These are phyloP conservation scores for Takifugu flavidus DNA, from an alignment of 2,113 vertebrate species.

Conservation along the genomic window DNA sequence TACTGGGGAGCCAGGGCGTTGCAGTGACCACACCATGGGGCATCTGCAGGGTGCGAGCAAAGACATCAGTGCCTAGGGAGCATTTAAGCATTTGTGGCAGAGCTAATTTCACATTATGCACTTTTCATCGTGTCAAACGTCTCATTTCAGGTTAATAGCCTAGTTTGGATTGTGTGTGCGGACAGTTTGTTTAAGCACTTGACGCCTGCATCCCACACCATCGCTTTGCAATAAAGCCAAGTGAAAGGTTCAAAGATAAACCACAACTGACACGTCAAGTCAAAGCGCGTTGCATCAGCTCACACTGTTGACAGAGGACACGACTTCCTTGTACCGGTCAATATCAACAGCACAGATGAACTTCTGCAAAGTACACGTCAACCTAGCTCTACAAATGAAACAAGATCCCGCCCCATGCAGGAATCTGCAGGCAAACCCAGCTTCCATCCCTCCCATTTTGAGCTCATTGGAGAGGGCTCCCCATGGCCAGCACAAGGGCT, in stretches of 20 bases:
- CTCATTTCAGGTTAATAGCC: no score
- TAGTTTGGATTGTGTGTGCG: no score
- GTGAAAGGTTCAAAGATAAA: background rate
- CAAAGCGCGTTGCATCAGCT: slow-evolving; percentile 17
- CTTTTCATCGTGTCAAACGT: no score
- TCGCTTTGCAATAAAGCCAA: no score
- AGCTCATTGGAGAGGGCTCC: slow-evolving; percentile 36
- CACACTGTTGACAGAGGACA: background rate
- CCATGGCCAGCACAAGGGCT: background rate
- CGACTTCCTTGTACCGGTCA: slow-evolving; percentile 30
- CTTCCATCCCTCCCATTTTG: slow-evolving; percentile 28
- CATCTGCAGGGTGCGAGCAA: slow-evolving; percentile 72
- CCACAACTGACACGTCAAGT: slow-evolving; percentile 27
- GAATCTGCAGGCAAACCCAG: slow-evolving; percentile 27
- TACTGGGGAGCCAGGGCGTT: slow-evolving; percentile 94
- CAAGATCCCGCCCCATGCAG: slow-evolving; percentile 46
- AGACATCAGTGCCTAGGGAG: slow-evolving; percentile 3
- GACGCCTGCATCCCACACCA: no score
- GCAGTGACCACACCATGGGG: slow-evolving; percentile 98
- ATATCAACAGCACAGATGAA: slow-evolving; percentile 11
- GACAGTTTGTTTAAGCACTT: no score
- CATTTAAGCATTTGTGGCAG: background rate
- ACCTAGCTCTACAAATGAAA: slow-evolving; percentile 53
- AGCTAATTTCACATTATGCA: background rate
- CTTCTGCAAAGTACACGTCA: slow-evolving; percentile 77